Conservation (phyloP, 2,113 vertebrate genomes). For the Ceratotherium simum region DNA sequence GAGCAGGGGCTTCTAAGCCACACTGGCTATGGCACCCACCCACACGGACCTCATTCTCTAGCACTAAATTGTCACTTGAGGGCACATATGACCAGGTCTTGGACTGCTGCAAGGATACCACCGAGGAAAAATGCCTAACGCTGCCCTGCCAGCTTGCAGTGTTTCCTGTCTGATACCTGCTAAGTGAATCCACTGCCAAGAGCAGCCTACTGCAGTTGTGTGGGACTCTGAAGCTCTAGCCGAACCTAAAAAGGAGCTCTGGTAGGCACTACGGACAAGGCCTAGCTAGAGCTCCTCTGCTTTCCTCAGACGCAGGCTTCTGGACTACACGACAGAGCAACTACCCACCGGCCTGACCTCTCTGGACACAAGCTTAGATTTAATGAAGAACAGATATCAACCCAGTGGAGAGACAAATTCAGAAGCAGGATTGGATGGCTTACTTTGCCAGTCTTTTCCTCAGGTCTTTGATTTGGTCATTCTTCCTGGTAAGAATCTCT, state of each 20-base stretch:
- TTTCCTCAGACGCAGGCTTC: background rate
- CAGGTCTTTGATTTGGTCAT: constrained; percentile 97
- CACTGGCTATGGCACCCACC: background rate
- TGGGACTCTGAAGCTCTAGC: background rate
- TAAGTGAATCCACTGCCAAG: background rate
- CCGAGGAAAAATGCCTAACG: fast-evolving
- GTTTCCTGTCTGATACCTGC: background rate
- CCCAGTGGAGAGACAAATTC: background rate
- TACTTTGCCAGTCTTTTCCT: constrained; percentile 93
- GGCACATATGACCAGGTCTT: background rate
- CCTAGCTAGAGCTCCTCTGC: background rate
- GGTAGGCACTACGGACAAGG: fast-evolving
- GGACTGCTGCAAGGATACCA: background rate
- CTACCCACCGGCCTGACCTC: background rate
- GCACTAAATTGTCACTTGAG: fast-evolving
- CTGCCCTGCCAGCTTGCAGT: background rate
- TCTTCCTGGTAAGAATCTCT: constrained; percentile 97
- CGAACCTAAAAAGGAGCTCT: background rate
- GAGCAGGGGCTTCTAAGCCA: background rate
- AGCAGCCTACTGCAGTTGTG: fast-evolving
- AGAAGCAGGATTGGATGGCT: background rate
- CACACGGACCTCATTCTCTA: background rate
- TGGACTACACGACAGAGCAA: background rate
- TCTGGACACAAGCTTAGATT: background rate
- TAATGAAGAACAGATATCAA: background rate